These are phyloP conservation scores for Folsomia manolachei DNA, from an alignment of 2,888 invertebrate species.

Conservation along the genomic window DNA sequence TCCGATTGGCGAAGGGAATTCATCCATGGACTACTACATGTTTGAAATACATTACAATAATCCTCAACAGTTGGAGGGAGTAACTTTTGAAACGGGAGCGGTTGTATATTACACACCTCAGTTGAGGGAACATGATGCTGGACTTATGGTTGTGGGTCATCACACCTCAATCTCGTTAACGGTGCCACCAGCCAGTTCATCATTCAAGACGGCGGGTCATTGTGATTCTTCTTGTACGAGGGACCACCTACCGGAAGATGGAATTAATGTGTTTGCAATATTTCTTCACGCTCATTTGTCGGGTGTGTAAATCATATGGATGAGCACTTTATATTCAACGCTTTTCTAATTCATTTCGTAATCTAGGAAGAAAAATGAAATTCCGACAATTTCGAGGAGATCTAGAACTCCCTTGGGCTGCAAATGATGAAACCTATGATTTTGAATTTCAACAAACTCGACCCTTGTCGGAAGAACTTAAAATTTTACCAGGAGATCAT, in stretches of 20 bases:
- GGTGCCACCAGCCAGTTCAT: constrained; percentile 1
- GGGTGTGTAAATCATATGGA: constrained; percentile 4
- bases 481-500: constrained; percentile 36
- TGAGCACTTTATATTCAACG: background rate
- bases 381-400: constrained; percentile 73
- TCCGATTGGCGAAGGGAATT: constrained; percentile 5
- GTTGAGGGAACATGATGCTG: constrained; percentile 9
- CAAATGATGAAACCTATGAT: constrained; percentile 55
- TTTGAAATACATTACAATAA: background rate
- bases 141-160: background rate
- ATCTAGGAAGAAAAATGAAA: constrained; percentile 71
- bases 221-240: constrained; percentile 18
- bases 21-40: constrained; percentile 12
- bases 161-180: background rate
- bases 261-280: constrained; percentile 20
- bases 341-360: constrained; percentile 52
- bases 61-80: background rate
- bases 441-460: constrained; percentile 30
- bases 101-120: background rate
- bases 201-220: constrained; percentile 7
- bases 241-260: constrained; percentile 5
- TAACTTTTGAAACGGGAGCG: background rate
- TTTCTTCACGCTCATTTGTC: constrained; percentile 27
- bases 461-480: constrained; percentile 22
- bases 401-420: constrained; percentile 71